phyloP scores from a whole-genome alignment of 1,140 invertebrate species.

The Megalopta genalis region DNA sequence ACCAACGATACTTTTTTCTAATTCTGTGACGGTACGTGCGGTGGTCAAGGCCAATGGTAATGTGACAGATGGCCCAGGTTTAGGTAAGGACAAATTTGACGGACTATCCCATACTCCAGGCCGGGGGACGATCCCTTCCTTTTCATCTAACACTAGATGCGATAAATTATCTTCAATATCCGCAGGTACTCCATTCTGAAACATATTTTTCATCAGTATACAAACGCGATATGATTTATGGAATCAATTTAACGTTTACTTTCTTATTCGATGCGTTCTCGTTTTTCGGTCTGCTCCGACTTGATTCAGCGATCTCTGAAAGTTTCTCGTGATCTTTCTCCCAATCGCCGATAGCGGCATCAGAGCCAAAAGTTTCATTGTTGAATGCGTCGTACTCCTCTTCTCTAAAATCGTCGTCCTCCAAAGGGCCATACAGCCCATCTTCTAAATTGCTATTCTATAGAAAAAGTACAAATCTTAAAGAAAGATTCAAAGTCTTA shows the following conservation, averaged over 20 bases:
- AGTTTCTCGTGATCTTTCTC: conserved; percentile 86
- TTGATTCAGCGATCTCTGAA: conserved; percentile 82
- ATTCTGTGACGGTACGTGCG: conserved; percentile 82
- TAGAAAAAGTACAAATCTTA: neutral
- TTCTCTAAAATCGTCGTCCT: conserved; percentile 84
- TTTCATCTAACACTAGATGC: conserved; percentile 82
- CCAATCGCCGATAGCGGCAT: conserved; percentile 86
- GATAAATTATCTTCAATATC: conserved; percentile 80
- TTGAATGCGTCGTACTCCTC: conserved; percentile 94
- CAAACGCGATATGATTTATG: too few species aligned
- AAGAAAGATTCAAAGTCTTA: neutral
- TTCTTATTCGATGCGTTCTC: conserved; percentile 64
- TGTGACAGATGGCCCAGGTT: conserved; percentile 58
- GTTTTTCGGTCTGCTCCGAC: conserved; percentile 75
- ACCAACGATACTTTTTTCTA: conserved; percentile 80
- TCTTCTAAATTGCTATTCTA: conserved; percentile 68
- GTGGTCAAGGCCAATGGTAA: conserved; percentile 71
- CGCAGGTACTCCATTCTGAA: conserved; percentile 73
- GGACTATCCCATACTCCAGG: conserved; percentile 80
- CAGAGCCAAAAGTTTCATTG: conserved; percentile 93
- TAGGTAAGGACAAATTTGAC: conserved; percentile 66
- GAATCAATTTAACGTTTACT: conserved; percentile 36
- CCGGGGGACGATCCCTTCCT: conserved; percentile 78
- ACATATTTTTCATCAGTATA: too few species aligned
- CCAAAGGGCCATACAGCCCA: conserved; percentile 75